Conservation (phyloP, 2,797 vertebrate genomes). For the Gallirallus australis region DNA sequence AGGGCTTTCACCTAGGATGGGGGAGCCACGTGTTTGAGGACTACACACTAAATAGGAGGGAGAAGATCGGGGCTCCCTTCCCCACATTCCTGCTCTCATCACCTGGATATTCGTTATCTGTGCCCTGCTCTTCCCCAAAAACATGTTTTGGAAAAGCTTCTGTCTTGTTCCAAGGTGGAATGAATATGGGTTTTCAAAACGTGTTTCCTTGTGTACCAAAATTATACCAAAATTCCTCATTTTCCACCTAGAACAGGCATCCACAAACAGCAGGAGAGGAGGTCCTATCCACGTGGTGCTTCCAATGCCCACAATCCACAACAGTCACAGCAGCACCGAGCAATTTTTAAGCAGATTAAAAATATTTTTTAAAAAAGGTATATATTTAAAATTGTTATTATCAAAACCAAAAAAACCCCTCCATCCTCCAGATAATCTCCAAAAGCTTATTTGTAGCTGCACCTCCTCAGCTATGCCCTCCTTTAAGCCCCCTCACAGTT, state of each 20-base stretch:
- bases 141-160: neutral
- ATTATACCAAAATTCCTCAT: neutral
- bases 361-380: neutral
- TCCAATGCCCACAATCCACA: neutral
- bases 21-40: neutral
- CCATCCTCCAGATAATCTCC: neutral
- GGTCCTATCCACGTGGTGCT: accelerated
- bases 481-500: neutral
- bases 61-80: neutral
- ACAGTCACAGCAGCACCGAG: neutral
- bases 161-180: neutral
- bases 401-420: neutral
- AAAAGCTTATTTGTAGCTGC: neutral
- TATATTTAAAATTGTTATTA: neutral
- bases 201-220: neutral
- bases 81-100: accelerated
- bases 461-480: neutral
- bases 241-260: neutral
- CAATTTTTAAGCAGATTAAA: neutral
- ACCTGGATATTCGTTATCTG: neutral
- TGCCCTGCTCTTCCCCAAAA: neutral
- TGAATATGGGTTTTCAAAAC: neutral
- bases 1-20: neutral
- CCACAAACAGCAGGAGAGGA: neutral
- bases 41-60: neutral